Base-by-base conservation (phyloP, 2,888 invertebrate species). In the Anoncus sp. region DNA sequence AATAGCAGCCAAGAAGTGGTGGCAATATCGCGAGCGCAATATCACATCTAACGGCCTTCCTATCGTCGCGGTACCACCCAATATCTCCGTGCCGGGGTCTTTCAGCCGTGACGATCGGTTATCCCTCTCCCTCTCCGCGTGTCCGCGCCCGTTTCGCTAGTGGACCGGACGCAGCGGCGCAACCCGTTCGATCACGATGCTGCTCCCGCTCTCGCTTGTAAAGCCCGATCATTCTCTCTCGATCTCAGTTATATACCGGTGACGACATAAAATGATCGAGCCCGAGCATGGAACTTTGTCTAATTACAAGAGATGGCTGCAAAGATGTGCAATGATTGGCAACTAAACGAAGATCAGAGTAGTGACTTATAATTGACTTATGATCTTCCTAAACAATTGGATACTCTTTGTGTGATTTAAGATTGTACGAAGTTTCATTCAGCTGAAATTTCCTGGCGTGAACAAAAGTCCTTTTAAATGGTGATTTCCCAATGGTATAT, bases 31-130 rank as follows among this genome's bases (percentile, higher is more conserved):
- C 40, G 24, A 22, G 16, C 70, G 74, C 74, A 78, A 78, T 78
- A 79, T 79, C 75, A 70, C 45, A 76, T 81, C 80, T 76, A 78
- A 78, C 77, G 76, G 78, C 76, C 77, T 75, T 76, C 80, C 79
- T 77, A 79, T 73, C 79, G 76, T 80, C 82, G 77, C 77, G 79
- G 77, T 80, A 75, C 79, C 72, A 78, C 78, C 74, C 77, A 80
- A 81, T 81, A 78, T 80, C 78, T 78, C 80, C 73, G 79, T 66
- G 77, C 76, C 65, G 80, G 70, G 77, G 43, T 79, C 79, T 80
- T 79, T 77, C 75, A 79, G 79, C 79, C 80, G 77, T 80, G 80
- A 80, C 80, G 77, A 80, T 72, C 78, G 66, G 59, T 67, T 47
- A 62, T 63, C 47, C 55, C 70, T 67, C 49, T 40, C 27, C 38